phyloP scores from a whole-genome alignment of 2,888 invertebrate species.

The Agrypnus murinus region DNA sequence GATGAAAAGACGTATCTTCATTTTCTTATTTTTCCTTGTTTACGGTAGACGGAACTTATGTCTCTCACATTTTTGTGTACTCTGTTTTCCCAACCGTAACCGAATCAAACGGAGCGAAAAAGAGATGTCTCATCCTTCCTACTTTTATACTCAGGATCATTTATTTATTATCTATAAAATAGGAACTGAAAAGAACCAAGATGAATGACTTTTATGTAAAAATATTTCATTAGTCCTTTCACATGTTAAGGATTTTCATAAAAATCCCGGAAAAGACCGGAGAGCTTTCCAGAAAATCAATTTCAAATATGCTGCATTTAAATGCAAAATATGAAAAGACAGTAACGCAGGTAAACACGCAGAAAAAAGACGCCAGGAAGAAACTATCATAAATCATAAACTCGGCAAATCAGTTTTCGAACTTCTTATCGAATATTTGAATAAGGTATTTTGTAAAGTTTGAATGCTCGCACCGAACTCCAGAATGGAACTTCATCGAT shows the following conservation, averaged over 20 bases:
- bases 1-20: constrained; percentile 36
- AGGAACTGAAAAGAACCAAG: constrained; percentile 50
- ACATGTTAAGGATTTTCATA: constrained; percentile 4
- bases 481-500: constrained; percentile 51
- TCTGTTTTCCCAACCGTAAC: constrained; percentile 47
- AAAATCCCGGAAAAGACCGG: neutral
- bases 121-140: constrained; percentile 48
- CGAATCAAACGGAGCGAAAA: constrained; percentile 53
- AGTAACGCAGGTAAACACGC: constrained; percentile 35
- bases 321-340: constrained; percentile 34
- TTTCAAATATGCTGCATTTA: constrained; percentile 19
- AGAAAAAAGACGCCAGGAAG: constrained; percentile 38
- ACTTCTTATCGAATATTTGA: constrained; percentile 52
- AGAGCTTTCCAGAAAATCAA: constrained; percentile 23
- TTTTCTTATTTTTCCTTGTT: constrained; percentile 37
- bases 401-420: constrained; percentile 52
- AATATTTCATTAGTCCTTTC: constrained; percentile 37
- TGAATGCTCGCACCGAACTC: constrained; percentile 48
- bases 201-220: constrained; percentile 44
- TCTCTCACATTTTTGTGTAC: constrained; percentile 42
- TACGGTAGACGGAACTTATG: constrained; percentile 24
- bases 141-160: constrained; percentile 52
- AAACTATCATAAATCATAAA: constrained; percentile 52
- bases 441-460: constrained; percentile 55
- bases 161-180: constrained; percentile 56